Evolutionary conservation across 2,113 vertebrate genomes (phyloP), one percentile per base, ranked within the genome.

Genomic region (Gavia stellata): DNA sequence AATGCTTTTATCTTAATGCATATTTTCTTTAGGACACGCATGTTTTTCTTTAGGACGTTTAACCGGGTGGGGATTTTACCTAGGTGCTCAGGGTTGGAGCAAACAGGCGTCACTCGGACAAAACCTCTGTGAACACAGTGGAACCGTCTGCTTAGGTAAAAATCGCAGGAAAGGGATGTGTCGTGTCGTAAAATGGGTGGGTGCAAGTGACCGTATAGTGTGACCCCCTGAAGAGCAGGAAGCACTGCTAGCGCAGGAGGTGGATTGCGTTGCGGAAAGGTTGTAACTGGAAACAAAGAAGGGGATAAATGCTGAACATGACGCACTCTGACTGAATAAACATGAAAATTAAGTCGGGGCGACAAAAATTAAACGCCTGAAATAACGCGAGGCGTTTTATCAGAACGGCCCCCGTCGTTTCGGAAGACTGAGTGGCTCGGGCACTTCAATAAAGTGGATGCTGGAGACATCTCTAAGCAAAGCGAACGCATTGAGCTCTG

Each of bases 161-260:
- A 94, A 94, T 38, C 25, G 83, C 81, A 95, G 95, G 95, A 87
- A 97, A 73, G 86, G 94, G 96, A 91, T 96, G 88, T 89, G 78
- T 72, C 12, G 77, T 72, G 70, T 79, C 4, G 0, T 87, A 70
- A 68, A 95, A 87, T 68, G 91, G 89, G 92, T 95, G 92, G 89
- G 62, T 89, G 84, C 68, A 21, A 82, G 73, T 7, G 65, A 45
- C 42, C 34, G 6, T 13, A 2, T 23, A 47, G 78, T 6, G 65
- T 92, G 83, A 92, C 58, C 81, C 82, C 65, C 74, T 9, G 79
- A 85, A 56, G 87, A 78, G 75, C 94, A 84, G 90, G 92, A 96
- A 96, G 71, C 82, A 4, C 17, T 33, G 84, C 70, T 45, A 17
- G 40, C 4, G 0, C 55, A 7, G 85, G 55, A 81, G 61, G 65